Evolutionary conservation across 2,113 vertebrate species (phyloP).

Genomic region (Entosphenus tridentatus): DNA sequence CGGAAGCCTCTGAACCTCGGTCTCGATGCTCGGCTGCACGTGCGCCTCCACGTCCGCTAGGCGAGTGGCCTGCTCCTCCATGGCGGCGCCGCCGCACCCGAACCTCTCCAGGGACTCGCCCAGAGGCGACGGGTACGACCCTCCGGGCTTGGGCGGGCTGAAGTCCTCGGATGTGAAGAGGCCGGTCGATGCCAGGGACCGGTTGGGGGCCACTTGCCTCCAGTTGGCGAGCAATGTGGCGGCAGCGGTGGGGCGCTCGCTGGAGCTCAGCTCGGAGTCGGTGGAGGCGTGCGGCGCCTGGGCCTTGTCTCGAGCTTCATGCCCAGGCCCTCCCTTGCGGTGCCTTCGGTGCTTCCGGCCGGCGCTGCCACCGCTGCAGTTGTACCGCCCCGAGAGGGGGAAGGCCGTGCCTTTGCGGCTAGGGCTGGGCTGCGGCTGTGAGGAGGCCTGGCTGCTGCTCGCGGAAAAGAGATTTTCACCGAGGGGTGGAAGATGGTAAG

Average conservation of each 20-base stretch:
- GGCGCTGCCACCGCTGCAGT: not conserved
- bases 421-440: not conserved
- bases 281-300: not conserved
- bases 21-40: not conserved
- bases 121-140: not conserved
- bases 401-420: not conserved
- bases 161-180: conserved; percentile 1
- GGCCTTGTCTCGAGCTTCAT: not conserved
- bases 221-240: not conserved
- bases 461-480: not conserved
- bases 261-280: not conserved
- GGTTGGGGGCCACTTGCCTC: not conserved
- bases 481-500: not conserved
- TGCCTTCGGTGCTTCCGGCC: not conserved
- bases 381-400: not conserved
- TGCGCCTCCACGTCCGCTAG: not conserved
- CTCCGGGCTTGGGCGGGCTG: not conserved
- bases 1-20: conserved; percentile 2
- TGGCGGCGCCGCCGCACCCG: no score
- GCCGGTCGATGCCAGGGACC: not conserved
- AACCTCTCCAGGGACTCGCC: no score
- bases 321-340: conserved; percentile 2
- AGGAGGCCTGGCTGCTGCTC: not conserved
- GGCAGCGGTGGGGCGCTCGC: not conserved
- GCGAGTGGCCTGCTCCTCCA: not conserved